phyloP scores from a whole-genome alignment of 1,140 invertebrate genomes.

The Phenacoccus solenopsis region DNA sequence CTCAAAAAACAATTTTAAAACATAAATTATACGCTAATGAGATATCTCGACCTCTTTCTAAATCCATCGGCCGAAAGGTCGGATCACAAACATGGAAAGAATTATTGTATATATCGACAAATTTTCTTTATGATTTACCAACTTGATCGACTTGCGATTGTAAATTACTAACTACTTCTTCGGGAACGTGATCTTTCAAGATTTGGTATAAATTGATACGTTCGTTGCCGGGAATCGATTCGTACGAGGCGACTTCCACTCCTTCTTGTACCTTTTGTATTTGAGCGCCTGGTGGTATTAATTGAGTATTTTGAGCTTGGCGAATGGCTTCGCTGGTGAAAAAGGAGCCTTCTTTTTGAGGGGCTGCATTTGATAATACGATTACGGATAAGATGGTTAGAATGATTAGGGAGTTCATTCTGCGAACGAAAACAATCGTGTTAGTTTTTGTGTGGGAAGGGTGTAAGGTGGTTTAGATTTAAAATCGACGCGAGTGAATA shows the following conservation, averaged over 20 bases:
- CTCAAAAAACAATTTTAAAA: not conserved
- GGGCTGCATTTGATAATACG: constrained; percentile 35
- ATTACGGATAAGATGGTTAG: constrained; percentile 27
- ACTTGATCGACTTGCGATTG: constrained; percentile 68
- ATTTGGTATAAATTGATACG: constrained; percentile 67
- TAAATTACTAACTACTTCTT: constrained; percentile 74
- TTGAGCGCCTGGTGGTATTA: constrained; percentile 70
- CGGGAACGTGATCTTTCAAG: constrained; percentile 63
- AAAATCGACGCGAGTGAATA: not conserved
- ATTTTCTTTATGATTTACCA: constrained; percentile 35
- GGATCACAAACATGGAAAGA: not conserved
- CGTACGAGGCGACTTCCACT: constrained; percentile 66
- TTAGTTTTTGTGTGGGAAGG: not conserved
- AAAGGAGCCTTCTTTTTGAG: constrained; percentile 54
- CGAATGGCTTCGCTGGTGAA: constrained; percentile 74
- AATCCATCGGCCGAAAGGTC: not conserved
- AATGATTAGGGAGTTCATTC: constrained; percentile 16
- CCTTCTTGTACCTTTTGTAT: constrained; percentile 75
- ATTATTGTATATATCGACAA: too few species aligned
- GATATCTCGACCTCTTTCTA: not conserved
- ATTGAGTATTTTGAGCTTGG: constrained; percentile 65
- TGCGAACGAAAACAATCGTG: not conserved
- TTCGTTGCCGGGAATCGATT: constrained; percentile 68
- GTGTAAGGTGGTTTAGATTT: not conserved
- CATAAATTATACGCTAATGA: too few species aligned